Evolutionary conservation across 2,113 vertebrate species (phyloP).

Genomic region (Planiliza haematocheilus): DNA sequence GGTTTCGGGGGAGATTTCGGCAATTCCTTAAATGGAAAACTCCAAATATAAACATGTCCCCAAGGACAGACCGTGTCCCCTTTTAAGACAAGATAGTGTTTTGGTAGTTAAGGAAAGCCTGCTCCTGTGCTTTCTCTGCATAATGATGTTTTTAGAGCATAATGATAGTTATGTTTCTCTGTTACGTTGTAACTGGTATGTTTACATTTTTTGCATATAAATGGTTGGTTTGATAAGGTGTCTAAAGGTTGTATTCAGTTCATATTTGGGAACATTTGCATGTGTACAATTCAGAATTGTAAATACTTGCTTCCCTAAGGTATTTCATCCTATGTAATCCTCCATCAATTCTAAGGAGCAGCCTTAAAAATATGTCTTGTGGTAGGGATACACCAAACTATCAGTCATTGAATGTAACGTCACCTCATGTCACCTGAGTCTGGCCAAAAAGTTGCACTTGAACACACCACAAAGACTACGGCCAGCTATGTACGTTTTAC

Average conservation of each 20-base stretch:
- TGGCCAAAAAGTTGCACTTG: too few relatives aligned
- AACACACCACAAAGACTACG: too few relatives aligned
- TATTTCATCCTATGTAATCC: too few relatives aligned
- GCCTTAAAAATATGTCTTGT: too few relatives aligned
- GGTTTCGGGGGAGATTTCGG: not conserved
- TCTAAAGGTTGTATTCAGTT: not conserved
- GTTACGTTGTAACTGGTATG: not conserved
- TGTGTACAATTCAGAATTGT: too few relatives aligned
- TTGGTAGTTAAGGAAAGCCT: conserved; percentile 10
- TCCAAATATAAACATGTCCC: conserved; percentile 34
- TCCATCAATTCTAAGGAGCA: too few relatives aligned
- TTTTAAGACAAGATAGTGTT: conserved; percentile 15
- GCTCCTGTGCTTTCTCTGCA: conserved; percentile 18
- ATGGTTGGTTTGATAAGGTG: not conserved
- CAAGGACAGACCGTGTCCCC: not conserved
- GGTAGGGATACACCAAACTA: too few relatives aligned
- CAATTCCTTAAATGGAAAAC: conserved; percentile 10
- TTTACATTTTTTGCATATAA: not conserved
- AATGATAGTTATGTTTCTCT: conserved; percentile 10
- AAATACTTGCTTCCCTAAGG: too few relatives aligned
- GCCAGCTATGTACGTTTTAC: too few relatives aligned
- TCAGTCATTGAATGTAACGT: too few relatives aligned
- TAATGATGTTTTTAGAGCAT: conserved; percentile 36
- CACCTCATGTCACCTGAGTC: too few relatives aligned
- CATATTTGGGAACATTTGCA: too few relatives aligned